Conservation (phyloP, 2,113 vertebrate species). For the Acrocephalus kingi region DNA sequence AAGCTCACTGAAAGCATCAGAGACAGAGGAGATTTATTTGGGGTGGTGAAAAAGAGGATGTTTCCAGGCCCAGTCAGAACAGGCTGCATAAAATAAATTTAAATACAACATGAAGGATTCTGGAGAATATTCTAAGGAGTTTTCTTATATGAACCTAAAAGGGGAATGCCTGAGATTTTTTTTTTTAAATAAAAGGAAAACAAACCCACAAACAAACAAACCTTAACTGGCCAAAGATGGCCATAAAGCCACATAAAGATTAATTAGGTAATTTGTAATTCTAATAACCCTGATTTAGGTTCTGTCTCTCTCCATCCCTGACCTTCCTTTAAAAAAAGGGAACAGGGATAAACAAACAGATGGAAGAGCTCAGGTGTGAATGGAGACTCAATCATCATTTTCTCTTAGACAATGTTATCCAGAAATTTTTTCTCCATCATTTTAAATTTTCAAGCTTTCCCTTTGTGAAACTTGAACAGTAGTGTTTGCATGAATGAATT, state of each 20-base stretch:
- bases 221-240: background rate
- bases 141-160: background rate
- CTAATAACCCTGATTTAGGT: background rate
- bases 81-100: background rate
- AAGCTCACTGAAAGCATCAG: background rate
- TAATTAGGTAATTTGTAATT: background rate
- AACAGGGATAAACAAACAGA: background rate
- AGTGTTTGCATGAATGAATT: background rate
- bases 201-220: background rate
- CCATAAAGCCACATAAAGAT: background rate
- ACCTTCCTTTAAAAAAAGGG: background rate
- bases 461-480: background rate
- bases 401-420: background rate
- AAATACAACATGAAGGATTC: background rate
- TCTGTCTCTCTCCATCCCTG: background rate
- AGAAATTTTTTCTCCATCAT: accelerated
- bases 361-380: background rate
- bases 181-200: background rate
- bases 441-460: background rate
- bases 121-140: background rate
- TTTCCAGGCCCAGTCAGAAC: background rate
- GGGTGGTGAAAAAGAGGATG: background rate
- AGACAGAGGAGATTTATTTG: background rate
- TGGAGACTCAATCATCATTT: background rate
- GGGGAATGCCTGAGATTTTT: background rate